These are phyloP conservation scores for Calliopum simillimum DNA, from an alignment of 2,888 invertebrate species.

Conservation along the genomic window DNA sequence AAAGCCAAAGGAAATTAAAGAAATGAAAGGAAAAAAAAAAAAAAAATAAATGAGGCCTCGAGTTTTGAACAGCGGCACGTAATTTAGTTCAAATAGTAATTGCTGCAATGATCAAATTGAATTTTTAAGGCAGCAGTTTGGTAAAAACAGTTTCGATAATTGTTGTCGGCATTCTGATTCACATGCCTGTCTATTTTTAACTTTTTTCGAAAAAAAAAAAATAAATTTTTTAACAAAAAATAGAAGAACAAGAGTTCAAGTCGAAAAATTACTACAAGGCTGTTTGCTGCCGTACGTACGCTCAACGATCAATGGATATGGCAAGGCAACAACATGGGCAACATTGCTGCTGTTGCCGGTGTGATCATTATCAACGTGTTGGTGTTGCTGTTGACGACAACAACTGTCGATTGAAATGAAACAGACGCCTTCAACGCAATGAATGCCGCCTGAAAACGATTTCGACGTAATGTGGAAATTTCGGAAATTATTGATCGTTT, in stretches of 20 bases:
- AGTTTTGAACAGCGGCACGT: neutral
- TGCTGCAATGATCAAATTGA: slow-evolving; percentile 17
- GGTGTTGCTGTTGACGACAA: slow-evolving; percentile 53
- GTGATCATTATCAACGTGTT: slow-evolving; percentile 1
- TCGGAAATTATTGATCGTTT: slow-evolving; percentile 1
- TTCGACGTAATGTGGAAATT: neutral
- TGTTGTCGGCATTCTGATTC: neutral
- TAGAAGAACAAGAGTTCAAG: neutral
- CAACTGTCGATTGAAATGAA: slow-evolving; percentile 58
- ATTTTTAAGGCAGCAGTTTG: neutral
- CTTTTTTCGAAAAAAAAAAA: no score
- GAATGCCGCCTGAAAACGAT: neutral
- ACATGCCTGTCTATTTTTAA: slow-evolving; percentile 15
- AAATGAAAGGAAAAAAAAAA: neutral
- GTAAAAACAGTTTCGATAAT: neutral
- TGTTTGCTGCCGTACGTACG: neutral
- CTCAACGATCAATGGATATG: slow-evolving; percentile 8
- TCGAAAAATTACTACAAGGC: neutral
- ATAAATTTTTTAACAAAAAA: no score
- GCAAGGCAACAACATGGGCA: neutral
- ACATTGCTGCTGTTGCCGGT: slow-evolving; percentile 3
- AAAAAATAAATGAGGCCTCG: neutral
- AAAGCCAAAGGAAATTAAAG: neutral
- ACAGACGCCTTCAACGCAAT: slow-evolving; percentile 53
- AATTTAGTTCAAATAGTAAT: slow-evolving; percentile 4